Percentiles rank a stretch among this genome's conserved stretches.
Conservation (phyloP, 1,140 invertebrate genomes). For the Portunus trituberculatus region DNA sequence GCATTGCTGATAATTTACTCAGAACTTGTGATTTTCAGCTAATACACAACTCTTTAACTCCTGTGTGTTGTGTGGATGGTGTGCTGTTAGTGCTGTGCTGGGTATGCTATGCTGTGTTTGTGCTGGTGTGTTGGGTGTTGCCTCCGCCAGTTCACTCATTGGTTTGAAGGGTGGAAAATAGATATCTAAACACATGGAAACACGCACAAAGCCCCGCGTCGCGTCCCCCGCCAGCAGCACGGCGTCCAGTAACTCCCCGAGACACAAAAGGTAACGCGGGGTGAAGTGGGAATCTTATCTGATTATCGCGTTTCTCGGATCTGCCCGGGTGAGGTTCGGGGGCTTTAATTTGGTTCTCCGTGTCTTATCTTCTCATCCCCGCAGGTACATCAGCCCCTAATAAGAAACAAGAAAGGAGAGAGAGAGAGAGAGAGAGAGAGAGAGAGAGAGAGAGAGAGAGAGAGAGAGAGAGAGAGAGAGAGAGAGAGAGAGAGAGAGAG, state of each 20-base stretch:
- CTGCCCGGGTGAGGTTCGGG: background rate
- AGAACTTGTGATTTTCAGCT: background rate
- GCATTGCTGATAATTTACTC: background rate
- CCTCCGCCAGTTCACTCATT: background rate
- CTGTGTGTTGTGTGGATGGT: too few relatives aligned
- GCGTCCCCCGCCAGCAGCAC: background rate
- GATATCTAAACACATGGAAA: conserved; percentile 27
- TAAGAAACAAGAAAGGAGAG: background rate
- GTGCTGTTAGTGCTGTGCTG: too few relatives aligned
- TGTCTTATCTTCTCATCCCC: conserved; percentile 1
- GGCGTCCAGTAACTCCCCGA: background rate
- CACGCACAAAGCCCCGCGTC: background rate
- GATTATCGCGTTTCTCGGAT: background rate
- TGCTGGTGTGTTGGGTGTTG: background rate
- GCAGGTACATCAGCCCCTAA: conserved; percentile 1
- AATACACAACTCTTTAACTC: background rate
- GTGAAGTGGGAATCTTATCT: conserved; percentile 13
- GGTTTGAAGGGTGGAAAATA: conserved; percentile 10
- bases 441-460: too few relatives aligned
- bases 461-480: too few relatives aligned
- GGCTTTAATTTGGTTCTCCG: conserved; percentile 21
- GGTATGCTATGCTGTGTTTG: too few relatives aligned
- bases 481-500: too few relatives aligned
- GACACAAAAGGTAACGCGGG: conserved; percentile 11
- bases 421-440: too few relatives aligned